phyloP scores from a whole-genome alignment of 2,113 vertebrate genomes.

The Sylvia atricapilla region DNA sequence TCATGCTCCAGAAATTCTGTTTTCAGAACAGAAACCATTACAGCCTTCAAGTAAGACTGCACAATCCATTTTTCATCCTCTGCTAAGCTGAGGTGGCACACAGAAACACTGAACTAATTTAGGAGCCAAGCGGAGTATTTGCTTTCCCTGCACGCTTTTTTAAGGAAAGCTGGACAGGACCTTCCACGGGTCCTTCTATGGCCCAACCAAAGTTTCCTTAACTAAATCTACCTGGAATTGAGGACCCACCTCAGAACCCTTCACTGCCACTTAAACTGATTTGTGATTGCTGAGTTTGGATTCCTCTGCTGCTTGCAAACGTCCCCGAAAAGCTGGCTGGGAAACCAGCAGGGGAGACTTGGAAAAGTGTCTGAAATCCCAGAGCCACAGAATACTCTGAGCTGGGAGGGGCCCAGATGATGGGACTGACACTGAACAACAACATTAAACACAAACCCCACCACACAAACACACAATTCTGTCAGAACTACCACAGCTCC shows the following conservation, averaged over 20 bases:
- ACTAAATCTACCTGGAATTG: background rate
- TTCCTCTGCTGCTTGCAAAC: background rate
- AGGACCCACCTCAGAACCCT: background rate
- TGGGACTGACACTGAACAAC: background rate
- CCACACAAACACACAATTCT: background rate
- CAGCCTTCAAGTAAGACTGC: background rate
- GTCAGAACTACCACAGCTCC: background rate
- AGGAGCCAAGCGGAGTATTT: background rate
- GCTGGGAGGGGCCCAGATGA: background rate
- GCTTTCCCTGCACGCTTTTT: background rate
- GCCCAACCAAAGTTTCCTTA: background rate
- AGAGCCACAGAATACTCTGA: background rate
- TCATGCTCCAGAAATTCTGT: background rate
- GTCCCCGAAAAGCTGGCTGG: background rate
- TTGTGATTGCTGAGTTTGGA: background rate
- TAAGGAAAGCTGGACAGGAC: background rate
- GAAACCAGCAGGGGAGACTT: background rate
- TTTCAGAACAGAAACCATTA: background rate
- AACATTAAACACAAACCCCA: background rate
- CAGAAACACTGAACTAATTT: background rate
- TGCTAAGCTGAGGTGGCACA: background rate
- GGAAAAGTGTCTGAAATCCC: background rate
- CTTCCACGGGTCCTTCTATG: accelerated
- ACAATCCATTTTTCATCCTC: background rate
- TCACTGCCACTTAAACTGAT: background rate